These are phyloP conservation scores for Heliconius ismenius DNA, from an alignment of 2,888 invertebrate genomes.

Conservation along the genomic window DNA sequence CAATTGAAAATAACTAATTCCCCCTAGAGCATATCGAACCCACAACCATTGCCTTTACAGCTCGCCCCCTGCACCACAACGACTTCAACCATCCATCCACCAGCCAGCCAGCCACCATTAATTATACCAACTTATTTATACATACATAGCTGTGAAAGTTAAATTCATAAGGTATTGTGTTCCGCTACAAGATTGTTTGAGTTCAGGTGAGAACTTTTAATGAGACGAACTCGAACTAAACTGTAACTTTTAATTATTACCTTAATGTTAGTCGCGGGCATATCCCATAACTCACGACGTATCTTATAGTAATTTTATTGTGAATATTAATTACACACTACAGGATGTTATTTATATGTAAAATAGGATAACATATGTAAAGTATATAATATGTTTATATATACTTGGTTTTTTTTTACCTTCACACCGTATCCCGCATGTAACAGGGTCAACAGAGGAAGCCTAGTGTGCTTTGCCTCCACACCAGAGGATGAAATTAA, in stretches of 20 bases:
- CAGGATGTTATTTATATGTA: neutral
- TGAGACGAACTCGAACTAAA: slow-evolving; percentile 70
- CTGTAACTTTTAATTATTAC: slow-evolving; percentile 75
- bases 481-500: no score
- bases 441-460: neutral
- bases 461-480: neutral
- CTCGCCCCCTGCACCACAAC: no score
- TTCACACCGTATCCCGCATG: neutral
- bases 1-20: no score
- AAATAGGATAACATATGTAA: neutral
- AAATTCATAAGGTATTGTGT: slow-evolving; percentile 56
- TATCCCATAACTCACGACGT: neutral
- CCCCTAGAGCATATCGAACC: no score
- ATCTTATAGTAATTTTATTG: neutral
- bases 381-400: no score
- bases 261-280: slow-evolving; percentile 19
- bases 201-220: slow-evolving; percentile 76
- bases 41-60: no score
- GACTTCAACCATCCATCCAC: neutral
- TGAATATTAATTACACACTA: neutral
- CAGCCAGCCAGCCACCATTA: neutral
- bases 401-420: no score
- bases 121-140: slow-evolving; percentile 21
- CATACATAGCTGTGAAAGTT: slow-evolving; percentile 33
- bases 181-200: slow-evolving; percentile 67